These are phyloP conservation scores for Takifugu ocellatus DNA, from an alignment of 2,797 vertebrate genomes.

Conservation along the genomic window DNA sequence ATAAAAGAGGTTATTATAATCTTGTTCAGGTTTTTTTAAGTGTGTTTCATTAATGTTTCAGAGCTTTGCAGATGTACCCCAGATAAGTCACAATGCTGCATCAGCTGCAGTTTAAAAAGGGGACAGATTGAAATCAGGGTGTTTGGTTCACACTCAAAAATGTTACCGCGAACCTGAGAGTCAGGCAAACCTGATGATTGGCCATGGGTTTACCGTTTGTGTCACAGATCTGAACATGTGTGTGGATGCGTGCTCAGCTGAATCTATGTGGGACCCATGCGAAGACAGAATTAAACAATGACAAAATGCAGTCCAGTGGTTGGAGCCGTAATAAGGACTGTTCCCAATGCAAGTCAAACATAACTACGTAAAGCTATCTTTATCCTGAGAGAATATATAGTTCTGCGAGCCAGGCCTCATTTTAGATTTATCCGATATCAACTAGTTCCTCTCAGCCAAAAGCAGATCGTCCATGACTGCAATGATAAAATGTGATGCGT, in stretches of 20 bases:
- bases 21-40: slow-evolving; percentile 35
- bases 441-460: slow-evolving; percentile 40
- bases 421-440: slow-evolving; percentile 38
- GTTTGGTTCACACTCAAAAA: slow-evolving; percentile 44
- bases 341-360: slow-evolving; percentile 56
- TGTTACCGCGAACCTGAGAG: slow-evolving; percentile 28
- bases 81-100: slow-evolving; percentile 53
- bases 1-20: slow-evolving; percentile 35
- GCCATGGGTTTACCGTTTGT: too few relatives aligned
- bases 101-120: slow-evolving; percentile 48
- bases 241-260: neutral
- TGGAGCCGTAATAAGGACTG: slow-evolving; percentile 47
- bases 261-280: neutral
- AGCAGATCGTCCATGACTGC: slow-evolving; percentile 24
- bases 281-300: slow-evolving; percentile 9
- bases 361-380: slow-evolving; percentile 63
- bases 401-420: slow-evolving; percentile 52
- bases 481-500: slow-evolving; percentile 19
- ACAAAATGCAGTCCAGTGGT: slow-evolving; percentile 42
- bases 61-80: slow-evolving; percentile 55
- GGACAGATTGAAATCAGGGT: slow-evolving; percentile 35
- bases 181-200: slow-evolving; percentile 46
- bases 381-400: slow-evolving; percentile 47
- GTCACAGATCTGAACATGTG: slow-evolving; percentile 1
- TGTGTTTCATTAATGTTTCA: slow-evolving; percentile 62